Evolutionary conservation across 2,113 vertebrate species (phyloP), one percentile per base, ranked within the genome.

Genomic region (Castor canadensis): DNA sequence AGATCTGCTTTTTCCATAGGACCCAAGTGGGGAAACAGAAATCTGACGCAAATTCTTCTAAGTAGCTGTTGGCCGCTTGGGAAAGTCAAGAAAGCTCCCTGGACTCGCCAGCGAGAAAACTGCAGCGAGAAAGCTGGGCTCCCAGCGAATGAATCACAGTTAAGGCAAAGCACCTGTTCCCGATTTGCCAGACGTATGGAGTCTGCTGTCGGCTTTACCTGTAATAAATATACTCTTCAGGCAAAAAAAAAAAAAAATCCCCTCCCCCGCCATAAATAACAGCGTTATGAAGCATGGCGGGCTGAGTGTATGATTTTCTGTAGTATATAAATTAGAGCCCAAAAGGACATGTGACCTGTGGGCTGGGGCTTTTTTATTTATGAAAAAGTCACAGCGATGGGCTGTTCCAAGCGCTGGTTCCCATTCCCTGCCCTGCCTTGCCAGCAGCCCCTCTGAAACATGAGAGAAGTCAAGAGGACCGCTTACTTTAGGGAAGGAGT

Each of bases 121-220:
- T 49, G 95, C n/a, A n/a, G 76, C 1, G 3, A 91, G 89, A 92
- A 56, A 71, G 60, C 96, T 52, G 95, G 69, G 54, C 1, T 0
- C 64, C 1, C 4, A 91, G 62, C 2, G 20, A 80, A 83, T 83
- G 89, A 87, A 94, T 96, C 91, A 69, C 60, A 93, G 89, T 97
- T 97, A 98, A 96, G 95, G 97, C 88, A 94, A 98, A 98, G 97
- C 98, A 98, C 98, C 98, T 98, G 98, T 98, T 98, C 98, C 62
- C 79, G n/a, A 92, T 54, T 97, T 82, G 83, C 92, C n/a, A 93
- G 98, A 91, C 72, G 76, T 82, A 95, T 95, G 86, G 95, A 97
- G 93, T 85, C 91, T 66, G 89, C 87, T 82, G 92, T 87, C 47
- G 87, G 97, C 96, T 98, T 94, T 95, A 98, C 98, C 98, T 98